These are phyloP conservation scores for Prosopocoilus inquinatus DNA, from an alignment of 2,888 invertebrate genomes.

Conservation along the genomic window DNA sequence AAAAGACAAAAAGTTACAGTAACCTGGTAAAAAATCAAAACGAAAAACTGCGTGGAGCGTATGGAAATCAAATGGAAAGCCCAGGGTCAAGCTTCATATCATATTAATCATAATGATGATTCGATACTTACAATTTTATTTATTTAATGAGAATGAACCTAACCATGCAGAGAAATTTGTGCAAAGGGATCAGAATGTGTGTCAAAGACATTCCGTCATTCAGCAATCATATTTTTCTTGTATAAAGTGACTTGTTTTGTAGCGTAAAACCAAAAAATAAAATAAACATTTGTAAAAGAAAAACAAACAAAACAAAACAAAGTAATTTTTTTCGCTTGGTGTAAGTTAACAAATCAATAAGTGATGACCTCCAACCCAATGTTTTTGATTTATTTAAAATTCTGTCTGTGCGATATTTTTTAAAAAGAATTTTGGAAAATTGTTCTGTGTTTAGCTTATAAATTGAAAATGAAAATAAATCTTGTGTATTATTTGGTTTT, in stretches of 20 bases:
- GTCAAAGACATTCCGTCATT: slow-evolving; percentile 46
- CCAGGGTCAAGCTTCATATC: slow-evolving; percentile 31
- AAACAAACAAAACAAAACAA: too few relatives aligned
- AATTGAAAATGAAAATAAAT: background rate
- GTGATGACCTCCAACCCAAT: too few relatives aligned
- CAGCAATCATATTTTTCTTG: slow-evolving; percentile 38
- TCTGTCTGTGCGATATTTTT: too few relatives aligned
- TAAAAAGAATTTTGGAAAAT: too few relatives aligned
- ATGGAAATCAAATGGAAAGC: slow-evolving; percentile 29
- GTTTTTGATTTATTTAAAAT: too few relatives aligned
- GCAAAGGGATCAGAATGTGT: slow-evolving; percentile 50
- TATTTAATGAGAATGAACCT: slow-evolving; percentile 33
- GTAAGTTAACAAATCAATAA: too few relatives aligned
- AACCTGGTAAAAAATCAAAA: background rate
- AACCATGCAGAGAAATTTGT: slow-evolving; percentile 48
- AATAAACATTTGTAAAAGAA: too few relatives aligned
- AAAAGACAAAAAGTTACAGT: background rate
- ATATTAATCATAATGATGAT: slow-evolving; percentile 6
- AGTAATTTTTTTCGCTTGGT: too few relatives aligned
- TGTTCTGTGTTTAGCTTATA: too few relatives aligned
- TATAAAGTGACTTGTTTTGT: slow-evolving; percentile 21
- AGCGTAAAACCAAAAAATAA: background rate
- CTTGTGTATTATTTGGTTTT: too few relatives aligned
- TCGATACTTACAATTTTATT: slow-evolving; percentile 24
- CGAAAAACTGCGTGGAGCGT: slow-evolving; percentile 14